phyloP scores from a whole-genome alignment of 2,888 invertebrate genomes.

The Teleiodes luculella region DNA sequence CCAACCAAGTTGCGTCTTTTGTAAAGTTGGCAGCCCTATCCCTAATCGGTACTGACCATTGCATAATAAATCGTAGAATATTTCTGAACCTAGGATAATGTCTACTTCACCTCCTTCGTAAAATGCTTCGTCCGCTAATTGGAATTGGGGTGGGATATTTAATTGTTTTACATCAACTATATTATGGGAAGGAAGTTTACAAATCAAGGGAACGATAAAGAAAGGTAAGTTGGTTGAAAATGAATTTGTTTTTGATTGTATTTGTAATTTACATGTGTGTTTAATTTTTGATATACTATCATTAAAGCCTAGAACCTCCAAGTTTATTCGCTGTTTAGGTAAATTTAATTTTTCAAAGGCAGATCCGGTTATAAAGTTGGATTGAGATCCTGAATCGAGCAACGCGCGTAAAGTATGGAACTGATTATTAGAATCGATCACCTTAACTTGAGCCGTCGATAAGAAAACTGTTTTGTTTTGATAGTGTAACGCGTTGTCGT shows the following conservation, averaged over 20 bases:
- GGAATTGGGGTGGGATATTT: conserved; percentile 1
- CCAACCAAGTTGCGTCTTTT: conserved; percentile 15
- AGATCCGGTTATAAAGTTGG: not conserved
- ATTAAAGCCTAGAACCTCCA: conserved; percentile 1
- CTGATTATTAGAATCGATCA: conserved; percentile 10
- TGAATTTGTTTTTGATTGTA: not conserved
- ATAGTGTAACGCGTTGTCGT: not conserved
- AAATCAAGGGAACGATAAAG: conserved; percentile 15
- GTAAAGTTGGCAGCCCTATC: conserved; percentile 8
- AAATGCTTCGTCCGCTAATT: conserved; percentile 11
- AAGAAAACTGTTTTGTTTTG: not conserved
- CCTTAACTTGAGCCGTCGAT: conserved; percentile 12
- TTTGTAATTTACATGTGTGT: not conserved
- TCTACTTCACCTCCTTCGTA: conserved; percentile 2
- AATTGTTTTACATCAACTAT: not conserved
- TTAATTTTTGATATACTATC: not conserved
- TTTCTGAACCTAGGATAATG: conserved; percentile 12
- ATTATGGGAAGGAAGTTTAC: conserved; percentile 4
- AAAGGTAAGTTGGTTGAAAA: not conserved
- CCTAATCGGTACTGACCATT: conserved; percentile 14
- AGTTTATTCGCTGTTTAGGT: conserved; percentile 13
- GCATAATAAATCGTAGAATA: conserved; percentile 14
- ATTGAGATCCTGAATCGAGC: conserved; percentile 1
- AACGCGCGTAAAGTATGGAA: conserved; percentile 7
- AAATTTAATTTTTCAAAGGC: conserved; percentile 3